Evolutionary conservation across 2,888 invertebrate species (phyloP), one percentile per base, ranked within the genome.

Genomic region (Tolmerus cingulatus): DNA sequence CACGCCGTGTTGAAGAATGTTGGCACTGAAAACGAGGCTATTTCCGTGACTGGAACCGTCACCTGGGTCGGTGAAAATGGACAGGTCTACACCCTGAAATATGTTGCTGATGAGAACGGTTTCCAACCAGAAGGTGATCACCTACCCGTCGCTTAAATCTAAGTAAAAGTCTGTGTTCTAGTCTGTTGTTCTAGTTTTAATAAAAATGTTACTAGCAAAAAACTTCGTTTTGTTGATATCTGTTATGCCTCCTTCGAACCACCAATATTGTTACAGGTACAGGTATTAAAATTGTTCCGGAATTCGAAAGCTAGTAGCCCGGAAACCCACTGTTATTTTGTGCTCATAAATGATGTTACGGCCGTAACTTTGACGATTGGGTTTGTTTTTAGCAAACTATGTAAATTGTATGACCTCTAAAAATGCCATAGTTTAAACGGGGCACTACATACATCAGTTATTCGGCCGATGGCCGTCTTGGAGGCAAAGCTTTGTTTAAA

Each of bases 21-120:
- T 1, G 95, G 95, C n/a, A 94, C 94, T 2, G 95, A 95, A 51
- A 94, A 95, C 87, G 94, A 95, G 90, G 93, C 94, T 30, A 93
- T 95, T 37, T 93, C 94, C 12, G 94, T 95, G 16, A 93, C 93
- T 66, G 95, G 95, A 76, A 93, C 94, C 23, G 94, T 94, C 91
- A 93, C 94, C 0, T 95, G 94, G 93, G 92, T 93, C 12, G 95
- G 94, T 5, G 93, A 94, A 16, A 95, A 95, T 89, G 95, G 95
- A 2, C 94, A 94, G 88, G 93, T 94, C 78, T 95, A 95, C 90
- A 94, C 94, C 37, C 90, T 93, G 12, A 92, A 91, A 87, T 93
- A 92, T 89, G 90, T 93, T 86, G 93, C 93, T 88, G 93, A 93
- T 87, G 93, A 93, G 89, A 93, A 92, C 86, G 93, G 93, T 51